Conservation (phyloP, 2,113 vertebrate species). For the Ptyas mucosa region DNA sequence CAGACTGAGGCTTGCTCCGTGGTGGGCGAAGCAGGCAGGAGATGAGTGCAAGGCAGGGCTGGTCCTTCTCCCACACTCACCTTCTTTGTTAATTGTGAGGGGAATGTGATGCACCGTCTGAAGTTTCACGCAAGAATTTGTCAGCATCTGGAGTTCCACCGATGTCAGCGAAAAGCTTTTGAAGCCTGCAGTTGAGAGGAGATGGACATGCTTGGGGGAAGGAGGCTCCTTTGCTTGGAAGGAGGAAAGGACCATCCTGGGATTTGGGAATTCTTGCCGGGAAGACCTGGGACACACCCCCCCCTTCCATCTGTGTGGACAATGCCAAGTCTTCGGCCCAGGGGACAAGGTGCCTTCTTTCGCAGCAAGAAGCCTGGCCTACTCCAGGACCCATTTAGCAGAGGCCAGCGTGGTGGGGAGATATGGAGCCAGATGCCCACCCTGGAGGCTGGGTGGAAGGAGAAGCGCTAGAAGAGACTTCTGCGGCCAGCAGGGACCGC, state of each 20-base stretch:
- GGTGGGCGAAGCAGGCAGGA: background rate
- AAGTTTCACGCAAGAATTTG: slow-evolving; percentile 94
- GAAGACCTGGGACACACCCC: background rate
- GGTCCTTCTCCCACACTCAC: slow-evolving; percentile 57
- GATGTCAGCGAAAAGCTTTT: slow-evolving; percentile 90
- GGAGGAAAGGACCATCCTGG: background rate
- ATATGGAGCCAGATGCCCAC: background rate
- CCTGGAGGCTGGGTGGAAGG: background rate
- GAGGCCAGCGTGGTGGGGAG: background rate
- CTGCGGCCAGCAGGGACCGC: background rate
- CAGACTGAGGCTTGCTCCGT: fast-evolving
- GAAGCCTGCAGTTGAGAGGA: slow-evolving; percentile 74
- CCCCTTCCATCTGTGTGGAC: background rate
- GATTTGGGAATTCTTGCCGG: background rate
- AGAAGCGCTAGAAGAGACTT: background rate
- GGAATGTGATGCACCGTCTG: slow-evolving; percentile 95
- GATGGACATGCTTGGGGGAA: background rate
- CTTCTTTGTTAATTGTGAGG: slow-evolving; percentile 92
- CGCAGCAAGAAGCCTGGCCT: background rate
- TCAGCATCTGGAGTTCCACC: slow-evolving; percentile 95
- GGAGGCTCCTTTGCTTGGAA: background rate
- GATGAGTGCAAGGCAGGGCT: background rate
- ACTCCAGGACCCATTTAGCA: background rate
- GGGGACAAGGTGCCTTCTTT: background rate
- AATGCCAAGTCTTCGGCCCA: background rate